These are phyloP conservation scores for Protophormia terraenovae DNA, from an alignment of 2,888 invertebrate genomes.

Conservation along the genomic window DNA sequence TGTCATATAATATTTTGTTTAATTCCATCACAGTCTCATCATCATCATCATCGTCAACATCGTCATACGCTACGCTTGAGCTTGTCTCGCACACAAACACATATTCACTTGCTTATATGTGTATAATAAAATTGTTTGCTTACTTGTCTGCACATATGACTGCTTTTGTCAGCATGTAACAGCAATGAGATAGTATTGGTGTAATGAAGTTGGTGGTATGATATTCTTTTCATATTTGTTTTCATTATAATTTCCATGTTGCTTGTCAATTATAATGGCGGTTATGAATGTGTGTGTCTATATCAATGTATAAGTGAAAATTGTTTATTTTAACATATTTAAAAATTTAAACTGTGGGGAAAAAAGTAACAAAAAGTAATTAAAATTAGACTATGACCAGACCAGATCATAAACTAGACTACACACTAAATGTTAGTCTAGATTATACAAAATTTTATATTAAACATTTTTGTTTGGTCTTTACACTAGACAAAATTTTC, in stretches of 20 bases:
- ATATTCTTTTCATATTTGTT: conserved; percentile 40
- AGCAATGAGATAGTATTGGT: not conserved
- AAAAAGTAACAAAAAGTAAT: too few species aligned
- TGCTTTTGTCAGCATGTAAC: not conserved
- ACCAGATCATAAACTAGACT: too few species aligned
- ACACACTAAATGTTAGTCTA: too few species aligned
- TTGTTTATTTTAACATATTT: too few species aligned
- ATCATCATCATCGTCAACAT: not conserved
- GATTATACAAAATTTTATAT: too few species aligned
- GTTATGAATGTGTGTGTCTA: not conserved
- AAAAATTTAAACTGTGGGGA: too few species aligned
- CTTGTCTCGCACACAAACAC: not conserved
- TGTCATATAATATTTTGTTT: conserved; percentile 46
- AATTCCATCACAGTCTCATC: not conserved
- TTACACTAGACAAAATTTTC: too few species aligned
- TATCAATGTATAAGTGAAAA: not conserved
- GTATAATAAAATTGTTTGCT: too few species aligned
- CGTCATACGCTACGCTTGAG: not conserved
- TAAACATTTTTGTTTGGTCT: too few species aligned
- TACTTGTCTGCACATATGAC: too few species aligned
- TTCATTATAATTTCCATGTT: conserved; percentile 57
- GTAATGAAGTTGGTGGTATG: not conserved
- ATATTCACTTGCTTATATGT: too few species aligned
- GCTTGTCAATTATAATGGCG: conserved; percentile 62
- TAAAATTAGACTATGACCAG: too few species aligned